A percentile compares a stretch with the other conserved stretches of the same genome.
These are phyloP conservation scores for Adela reaumurella DNA, from an alignment of 2,888 invertebrate genomes.

Conservation along the genomic window DNA sequence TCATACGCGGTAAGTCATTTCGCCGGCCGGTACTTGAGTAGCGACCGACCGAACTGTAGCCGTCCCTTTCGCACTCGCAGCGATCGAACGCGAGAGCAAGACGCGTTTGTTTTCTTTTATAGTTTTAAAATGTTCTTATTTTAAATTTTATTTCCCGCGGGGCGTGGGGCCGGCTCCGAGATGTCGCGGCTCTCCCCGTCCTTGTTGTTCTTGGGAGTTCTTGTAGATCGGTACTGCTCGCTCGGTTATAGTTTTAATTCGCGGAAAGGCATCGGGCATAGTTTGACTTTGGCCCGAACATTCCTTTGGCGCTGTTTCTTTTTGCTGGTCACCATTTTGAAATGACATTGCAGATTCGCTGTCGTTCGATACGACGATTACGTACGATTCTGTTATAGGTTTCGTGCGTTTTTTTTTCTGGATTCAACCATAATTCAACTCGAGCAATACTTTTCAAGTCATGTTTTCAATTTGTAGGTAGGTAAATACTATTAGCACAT, in stretches of 20 bases:
- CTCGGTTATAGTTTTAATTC: constrained; percentile 55
- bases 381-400: no score
- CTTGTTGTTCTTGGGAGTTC: constrained; percentile 26
- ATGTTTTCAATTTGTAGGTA: no score
- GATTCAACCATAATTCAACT: no score
- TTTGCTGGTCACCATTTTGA: neutral
- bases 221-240: constrained; percentile 28
- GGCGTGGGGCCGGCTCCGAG: constrained; percentile 52
- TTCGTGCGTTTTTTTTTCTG: no score
- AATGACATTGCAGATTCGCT: neutral
- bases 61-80: constrained; percentile 39
- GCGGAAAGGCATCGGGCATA: constrained; percentile 51
- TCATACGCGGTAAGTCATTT: constrained; percentile 50
- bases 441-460: no score
- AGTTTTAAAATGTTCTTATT: constrained; percentile 50
- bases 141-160: constrained; percentile 53
- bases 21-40: constrained; percentile 25
- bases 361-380: neutral
- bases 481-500: no score
- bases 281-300: constrained; percentile 24
- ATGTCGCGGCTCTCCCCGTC: constrained; percentile 58
- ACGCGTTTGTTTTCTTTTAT: constrained; percentile 47
- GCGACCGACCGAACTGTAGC: constrained; percentile 26
- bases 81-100: constrained; percentile 28
- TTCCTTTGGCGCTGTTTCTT: neutral